These are phyloP conservation scores for Vireo altiloquus DNA, from an alignment of 2,113 vertebrate species.

Conservation along the genomic window DNA sequence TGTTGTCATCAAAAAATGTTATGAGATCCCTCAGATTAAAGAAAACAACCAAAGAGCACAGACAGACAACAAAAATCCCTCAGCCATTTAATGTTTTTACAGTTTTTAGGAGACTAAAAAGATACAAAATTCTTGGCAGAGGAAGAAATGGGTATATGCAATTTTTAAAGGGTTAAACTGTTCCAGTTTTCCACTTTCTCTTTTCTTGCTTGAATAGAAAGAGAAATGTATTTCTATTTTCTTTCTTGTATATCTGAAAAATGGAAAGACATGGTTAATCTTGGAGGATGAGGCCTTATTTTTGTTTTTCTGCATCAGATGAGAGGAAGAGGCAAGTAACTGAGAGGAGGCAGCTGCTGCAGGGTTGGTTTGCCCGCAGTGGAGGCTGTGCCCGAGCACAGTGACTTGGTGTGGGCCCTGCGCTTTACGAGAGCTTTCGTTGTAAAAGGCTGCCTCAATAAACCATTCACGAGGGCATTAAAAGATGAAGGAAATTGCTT, in stretches of 20 bases:
- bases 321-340: not conserved
- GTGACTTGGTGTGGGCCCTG: not conserved
- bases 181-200: not conserved
- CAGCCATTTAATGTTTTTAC: not conserved
- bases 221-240: not conserved
- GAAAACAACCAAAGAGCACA: not conserved
- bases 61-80: not conserved
- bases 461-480: conserved; percentile 35
- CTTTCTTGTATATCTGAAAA: not conserved
- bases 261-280: not conserved
- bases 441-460: conserved; percentile 29
- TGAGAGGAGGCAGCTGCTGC: not conserved
- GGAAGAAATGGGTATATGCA: not conserved
- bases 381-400: not conserved
- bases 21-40: not conserved
- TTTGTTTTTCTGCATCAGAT: not conserved
- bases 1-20: not conserved
- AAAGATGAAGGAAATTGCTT: conserved; percentile 62
- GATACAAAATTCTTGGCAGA: not conserved
- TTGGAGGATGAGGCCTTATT: not conserved
- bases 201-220: not conserved
- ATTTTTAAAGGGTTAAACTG: not conserved
- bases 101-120: not conserved
- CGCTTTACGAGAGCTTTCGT: not conserved
- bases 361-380: not conserved